Evolutionary conservation across 2,113 vertebrate species (phyloP), one percentile per base, ranked within the genome.

Genomic region (Paradoxurus hermaphroditus): DNA sequence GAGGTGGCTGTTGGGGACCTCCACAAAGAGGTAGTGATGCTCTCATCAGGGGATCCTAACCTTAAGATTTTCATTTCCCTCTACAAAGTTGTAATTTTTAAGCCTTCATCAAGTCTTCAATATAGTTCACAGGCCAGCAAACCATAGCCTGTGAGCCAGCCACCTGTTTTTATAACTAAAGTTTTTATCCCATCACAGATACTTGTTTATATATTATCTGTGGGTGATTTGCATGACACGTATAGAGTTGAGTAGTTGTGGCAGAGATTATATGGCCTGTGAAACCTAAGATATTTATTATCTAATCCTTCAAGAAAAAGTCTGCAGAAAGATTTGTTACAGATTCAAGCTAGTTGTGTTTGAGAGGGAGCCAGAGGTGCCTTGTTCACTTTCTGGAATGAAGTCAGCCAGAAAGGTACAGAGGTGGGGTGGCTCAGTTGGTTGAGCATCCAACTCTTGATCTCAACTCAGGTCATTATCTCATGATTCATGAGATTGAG

Each of bases 291-390:
- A 63, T 63, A 31, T 59, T 81, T 62, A 53, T 39, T 53, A 63
- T 53, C 59, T 34, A 7, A 12, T 73, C 44, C 56, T 83, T 91
- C 41, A 85, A 62, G 51, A 82, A 51, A 84, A 23, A 19, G 49
- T 41, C 36, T 70, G 2, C 46, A 14, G 65, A 72, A 21, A 82
- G n/a, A 4, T 12, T 4, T 23, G n/a, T 72, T 21, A n/a, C 11
- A 91, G 46, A 41, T 78, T 46, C 89, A 39, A 53, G 13, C 53
- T 34, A 62, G 29, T 36, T 82, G 56, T 84, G 75, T n/a, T 36
- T 19, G n/a, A 90, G 75, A 83, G 7, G 51, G 18, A 53, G 56
- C 1, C 0, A 4, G 18, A 39, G 36, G 25, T 1, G 1, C 23
- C n/a, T 23, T 27, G 34, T n/a, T 16, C 18, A 23, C 29, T 2